Base-by-base conservation (phyloP, 2,888 invertebrate genomes). In the Netelia inedita region DNA sequence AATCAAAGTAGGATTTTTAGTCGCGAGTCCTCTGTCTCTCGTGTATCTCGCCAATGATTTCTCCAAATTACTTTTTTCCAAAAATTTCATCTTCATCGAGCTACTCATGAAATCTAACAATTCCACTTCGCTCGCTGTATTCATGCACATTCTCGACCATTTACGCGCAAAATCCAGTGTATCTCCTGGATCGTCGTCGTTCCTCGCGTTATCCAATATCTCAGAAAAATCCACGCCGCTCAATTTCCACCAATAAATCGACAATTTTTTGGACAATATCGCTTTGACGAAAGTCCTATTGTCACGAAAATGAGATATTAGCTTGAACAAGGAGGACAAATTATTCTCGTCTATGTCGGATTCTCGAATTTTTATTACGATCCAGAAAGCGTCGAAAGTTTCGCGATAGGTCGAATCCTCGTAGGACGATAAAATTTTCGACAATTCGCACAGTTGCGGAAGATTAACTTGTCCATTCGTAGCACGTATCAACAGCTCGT, bases 311-410 rank as follows among this genome's bases (percentile, higher is more conserved):
- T 65, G 94, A 57, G 95, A 95, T 23, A 96, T 89, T 46, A 95
- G 93, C 88, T 94, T 93, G 90, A 96, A 96, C 14, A 96, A 93
- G 41, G 94, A 90, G 1, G 95, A 94, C 81, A 96, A 94, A 90
- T 96, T 96, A 10, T 92, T 92, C 80, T 95, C 95, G 91, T 95
- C 93, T 57, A 97, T 95, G 41, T 95, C 95, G 50, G 94, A 91
- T 87, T 95, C 95, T 78, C 94, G 94, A 0, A 83, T 84, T 19
- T 87, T 79, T 23, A 97, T 95, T 10, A 96, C 96, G 81, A 95
- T 94, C 96, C 96, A 97, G 55, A 96, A 92, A 90, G 95, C 95
- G 88, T 97, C 96, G 80, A 96, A 94, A 9, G 94, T 94, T 28
- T 95, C 94, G 35, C 94, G 93, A 91, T 95, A 95, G 83, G 94